Percentiles rank a stretch among this genome's conserved stretches.
Conservation (phyloP, 2,888 invertebrate species). For the Masnerella sp. region DNA sequence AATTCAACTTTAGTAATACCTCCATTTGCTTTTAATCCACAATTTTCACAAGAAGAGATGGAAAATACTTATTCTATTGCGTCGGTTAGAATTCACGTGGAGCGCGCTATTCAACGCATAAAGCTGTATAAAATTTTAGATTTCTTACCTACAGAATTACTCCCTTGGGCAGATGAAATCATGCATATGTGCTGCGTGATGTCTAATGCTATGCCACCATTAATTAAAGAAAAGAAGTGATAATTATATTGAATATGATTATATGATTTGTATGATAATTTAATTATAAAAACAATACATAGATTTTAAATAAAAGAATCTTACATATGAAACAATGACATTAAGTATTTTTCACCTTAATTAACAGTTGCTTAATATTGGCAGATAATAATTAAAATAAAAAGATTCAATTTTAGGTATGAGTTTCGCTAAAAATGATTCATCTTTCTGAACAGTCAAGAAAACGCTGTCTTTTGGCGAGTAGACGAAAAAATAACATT, state of each 20-base stretch:
- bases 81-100: conserved; percentile 20
- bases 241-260: no score
- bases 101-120: conserved; percentile 10
- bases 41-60: no score
- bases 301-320: no score
- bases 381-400: background rate
- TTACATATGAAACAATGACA: no score
- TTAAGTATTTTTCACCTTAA: no score
- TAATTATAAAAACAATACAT: no score
- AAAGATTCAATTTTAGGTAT: background rate
- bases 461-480: background rate
- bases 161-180: no score
- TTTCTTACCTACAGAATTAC: no score
- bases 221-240: no score
- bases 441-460: background rate
- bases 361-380: background rate
- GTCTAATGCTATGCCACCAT: no score
- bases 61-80: conserved; percentile 17
- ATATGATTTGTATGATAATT: no score
- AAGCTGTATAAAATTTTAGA: conserved; percentile 14
- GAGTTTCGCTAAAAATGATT: background rate
- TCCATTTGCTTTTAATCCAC: conserved; percentile 44
- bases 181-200: no score
- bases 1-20: conserved; percentile 54
- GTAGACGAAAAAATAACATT: conserved; percentile 1